Evolutionary conservation across 2,888 invertebrate genomes (phyloP), one percentile per base, ranked within the genome.

Genomic region (Drosophila birchii): DNA sequence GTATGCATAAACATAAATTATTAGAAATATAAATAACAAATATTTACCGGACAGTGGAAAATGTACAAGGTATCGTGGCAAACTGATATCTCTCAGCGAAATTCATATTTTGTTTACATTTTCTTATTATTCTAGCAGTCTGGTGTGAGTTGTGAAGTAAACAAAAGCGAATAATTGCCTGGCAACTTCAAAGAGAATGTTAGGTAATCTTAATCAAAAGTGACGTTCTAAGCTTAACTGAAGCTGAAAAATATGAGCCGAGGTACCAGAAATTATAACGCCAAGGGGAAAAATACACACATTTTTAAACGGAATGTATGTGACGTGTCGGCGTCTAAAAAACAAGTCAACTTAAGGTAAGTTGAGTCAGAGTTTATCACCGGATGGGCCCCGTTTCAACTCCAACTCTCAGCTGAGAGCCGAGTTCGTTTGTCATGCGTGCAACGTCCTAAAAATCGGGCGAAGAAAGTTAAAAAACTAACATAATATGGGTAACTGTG

Each of bases 371-470:
- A 43, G 23, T 44, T 58, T 47, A 63, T 73, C 54, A 39, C 58
- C 73, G 72, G 73, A 73, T 66, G 72, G 54, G 34, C 58, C 44
- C 39, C 18, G 70, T 41, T 57, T 57, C 43, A 53, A 44, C 34
- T 32, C 39, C 20, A 57, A 41, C 57, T 66, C 54, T 47, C 64
- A 45, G 64, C 54, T 54, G 39, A 39, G 18, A 23, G n/a, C 43
- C 47, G 20, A 55, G 56, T 66, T 69, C 16, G 78, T 83, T 86
- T 72, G 79, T 78, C 57, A 81, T 86, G 84, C 78, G 68, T 78
- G 81, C 73, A 80, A 72, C 78, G 82, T 83, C 58, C 51, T 60
- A 51, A 39, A 61, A 66, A 53, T 69, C 56, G 34, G 45, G 51
- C 44, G 49, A 54, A 60, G 39, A 55, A 54, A 57, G 45, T 34